phyloP scores from a whole-genome alignment of 1,140 invertebrate species.

The Formica exsecta region DNA sequence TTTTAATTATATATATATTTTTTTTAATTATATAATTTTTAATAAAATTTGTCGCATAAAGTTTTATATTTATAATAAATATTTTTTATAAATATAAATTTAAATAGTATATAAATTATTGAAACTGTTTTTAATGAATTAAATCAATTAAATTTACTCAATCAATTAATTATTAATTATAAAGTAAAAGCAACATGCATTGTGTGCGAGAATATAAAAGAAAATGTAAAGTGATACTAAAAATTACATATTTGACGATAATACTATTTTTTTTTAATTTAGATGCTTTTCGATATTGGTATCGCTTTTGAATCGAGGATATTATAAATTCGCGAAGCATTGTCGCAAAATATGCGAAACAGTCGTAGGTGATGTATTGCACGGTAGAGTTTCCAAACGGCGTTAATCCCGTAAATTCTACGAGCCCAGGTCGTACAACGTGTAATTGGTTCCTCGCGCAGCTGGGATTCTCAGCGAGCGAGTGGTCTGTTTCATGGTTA shows the following conservation, averaged over 20 bases:
- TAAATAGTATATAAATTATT: background rate
- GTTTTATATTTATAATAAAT: background rate
- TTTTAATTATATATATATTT: background rate
- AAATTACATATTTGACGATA: background rate
- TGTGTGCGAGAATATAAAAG: background rate
- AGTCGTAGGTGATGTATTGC: constrained; percentile 5
- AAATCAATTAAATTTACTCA: background rate
- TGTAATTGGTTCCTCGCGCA: constrained; percentile 59
- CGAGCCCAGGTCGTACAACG: constrained; percentile 1
- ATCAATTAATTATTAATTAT: background rate
- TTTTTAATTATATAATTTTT: background rate
- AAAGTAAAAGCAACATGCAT: background rate
- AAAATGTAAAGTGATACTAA: background rate
- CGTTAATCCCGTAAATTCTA: constrained; percentile 55
- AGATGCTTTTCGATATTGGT: too few relatives aligned
- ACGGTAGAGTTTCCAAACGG: constrained; percentile 40
- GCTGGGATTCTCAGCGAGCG: constrained; percentile 56
- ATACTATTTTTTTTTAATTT: too few relatives aligned
- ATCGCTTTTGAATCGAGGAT: background rate
- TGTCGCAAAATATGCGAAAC: constrained; percentile 13
- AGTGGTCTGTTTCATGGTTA: constrained; percentile 56
- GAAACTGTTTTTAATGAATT: background rate
- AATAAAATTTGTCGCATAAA: background rate
- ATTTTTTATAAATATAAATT: constrained; percentile 12
- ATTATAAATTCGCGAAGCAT: constrained; percentile 32